Evolutionary conservation across 2,888 invertebrate genomes (phyloP).

Genomic region (Metacarcinus magister): DNA sequence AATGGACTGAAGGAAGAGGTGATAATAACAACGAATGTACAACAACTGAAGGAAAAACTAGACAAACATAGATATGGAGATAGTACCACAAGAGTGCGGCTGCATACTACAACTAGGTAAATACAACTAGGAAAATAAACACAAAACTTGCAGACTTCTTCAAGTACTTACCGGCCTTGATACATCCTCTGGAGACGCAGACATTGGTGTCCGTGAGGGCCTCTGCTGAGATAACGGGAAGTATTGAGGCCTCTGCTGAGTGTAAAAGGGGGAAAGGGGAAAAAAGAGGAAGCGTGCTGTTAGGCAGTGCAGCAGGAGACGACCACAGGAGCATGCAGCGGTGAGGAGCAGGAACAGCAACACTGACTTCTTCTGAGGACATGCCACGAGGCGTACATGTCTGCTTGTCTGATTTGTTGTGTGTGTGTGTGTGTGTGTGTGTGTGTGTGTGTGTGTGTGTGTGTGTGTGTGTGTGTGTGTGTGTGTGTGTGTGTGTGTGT

Average conservation of each 20-base stretch:
- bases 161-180: conserved; percentile 89
- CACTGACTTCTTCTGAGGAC: background rate
- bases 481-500: background rate
- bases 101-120: too few species aligned
- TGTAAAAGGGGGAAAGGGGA: background rate
- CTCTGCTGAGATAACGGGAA: conserved; percentile 75
- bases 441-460: conserved; percentile 34
- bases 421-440: background rate
- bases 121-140: background rate
- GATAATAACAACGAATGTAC: too few species aligned
- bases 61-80: too few species aligned
- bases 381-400: background rate
- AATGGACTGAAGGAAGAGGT: too few species aligned
- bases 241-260: conserved; percentile 64
- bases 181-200: conserved; percentile 91
- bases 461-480: conserved; percentile 1
- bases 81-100: too few species aligned
- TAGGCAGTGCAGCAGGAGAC: conserved; percentile 60
- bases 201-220: conserved; percentile 83
- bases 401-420: background rate
- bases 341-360: conserved; percentile 47
- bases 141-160: background rate
- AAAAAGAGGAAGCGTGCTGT: conserved; percentile 71
- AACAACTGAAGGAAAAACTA: too few species aligned
- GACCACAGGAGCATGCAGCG: conserved; percentile 55